Base-by-base conservation (phyloP, 2,797 vertebrate species). In the Sebastiscus tertius region DNA sequence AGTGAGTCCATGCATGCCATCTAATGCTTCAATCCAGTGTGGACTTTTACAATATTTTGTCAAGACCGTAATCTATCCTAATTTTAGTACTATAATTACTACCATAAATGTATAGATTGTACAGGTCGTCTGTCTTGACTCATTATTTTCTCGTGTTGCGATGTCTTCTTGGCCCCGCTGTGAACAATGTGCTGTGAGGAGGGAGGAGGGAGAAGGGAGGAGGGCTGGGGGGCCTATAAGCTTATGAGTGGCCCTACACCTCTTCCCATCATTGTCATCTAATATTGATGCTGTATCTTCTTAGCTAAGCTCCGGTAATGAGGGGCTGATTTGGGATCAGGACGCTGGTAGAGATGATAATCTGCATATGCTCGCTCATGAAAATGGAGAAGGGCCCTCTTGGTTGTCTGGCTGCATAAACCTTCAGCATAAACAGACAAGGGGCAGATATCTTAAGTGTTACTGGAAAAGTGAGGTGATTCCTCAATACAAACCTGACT, bases 261-360 rank as follows among this genome's bases (percentile, higher is more conserved):
- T 89, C 89, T 84, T 91, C 84, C 84, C 87, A 92, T 93, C 93
- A 92, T 95, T 88, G 89, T 94, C 93, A 95, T 96, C 92, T 90
- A 96, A 94, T 94, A 96, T 94, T 94, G 94, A 95, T 95, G 92
- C 81, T 93, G 85, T 83, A 80, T 93, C 92, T 95, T 93, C 90
- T 77, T 6, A 87, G 89, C 89, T 91, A 95, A 93, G 92, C 91
- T 93, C 80, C 79, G 22, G 91, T 95, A 95, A 95, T 94, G 90
- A 93, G 91, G 90, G 90, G 88, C 85, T 85, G 94, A 94, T 94
- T 95, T 94, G 92, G 94, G 93, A 94, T 93, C 84, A 90, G 90
- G 88, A 81, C 77, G 20, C 81, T 65, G 91, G 87, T 91, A 88
- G 85, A 87, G 88, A 94, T 88, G 82, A 91, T 89, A 88, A 92